phyloP scores from a whole-genome alignment of 2,113 vertebrate species.

The Albula goreensis region DNA sequence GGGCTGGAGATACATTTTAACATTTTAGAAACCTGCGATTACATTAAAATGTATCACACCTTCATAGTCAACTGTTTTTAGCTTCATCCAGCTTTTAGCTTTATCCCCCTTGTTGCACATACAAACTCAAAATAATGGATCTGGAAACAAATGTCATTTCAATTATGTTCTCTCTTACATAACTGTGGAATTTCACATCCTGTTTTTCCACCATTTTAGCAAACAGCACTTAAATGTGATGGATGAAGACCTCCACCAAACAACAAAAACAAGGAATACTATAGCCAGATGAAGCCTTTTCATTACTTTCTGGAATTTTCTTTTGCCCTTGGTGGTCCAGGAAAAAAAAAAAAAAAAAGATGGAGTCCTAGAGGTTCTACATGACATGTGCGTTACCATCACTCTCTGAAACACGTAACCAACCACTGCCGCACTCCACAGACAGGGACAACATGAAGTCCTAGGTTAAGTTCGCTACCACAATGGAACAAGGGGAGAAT shows the following conservation, averaged over 20 bases:
- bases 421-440: constrained; percentile 28
- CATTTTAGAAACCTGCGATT: neutral
- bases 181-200: neutral
- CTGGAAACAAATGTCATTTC: neutral
- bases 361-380: neutral
- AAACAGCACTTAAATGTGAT: neutral
- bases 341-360: neutral
- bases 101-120: neutral
- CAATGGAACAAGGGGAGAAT: constrained; percentile 31
- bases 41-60: neutral
- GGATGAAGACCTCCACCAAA: neutral
- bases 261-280: neutral
- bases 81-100: neutral
- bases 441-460: constrained; percentile 34
- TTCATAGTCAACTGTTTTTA: neutral
- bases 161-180: neutral
- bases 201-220: neutral
- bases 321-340: constrained; percentile 39
- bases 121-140: neutral
- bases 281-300: neutral
- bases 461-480: constrained; percentile 39
- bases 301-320: neutral
- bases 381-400: neutral
- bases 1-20: neutral
- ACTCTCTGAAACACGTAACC: constrained; percentile 19